A percentile compares a stretch with the other conserved stretches of the same genome.
Evolutionary conservation across 2,113 vertebrate species (phyloP).

Genomic region (Pelecanoides urinatrix): DNA sequence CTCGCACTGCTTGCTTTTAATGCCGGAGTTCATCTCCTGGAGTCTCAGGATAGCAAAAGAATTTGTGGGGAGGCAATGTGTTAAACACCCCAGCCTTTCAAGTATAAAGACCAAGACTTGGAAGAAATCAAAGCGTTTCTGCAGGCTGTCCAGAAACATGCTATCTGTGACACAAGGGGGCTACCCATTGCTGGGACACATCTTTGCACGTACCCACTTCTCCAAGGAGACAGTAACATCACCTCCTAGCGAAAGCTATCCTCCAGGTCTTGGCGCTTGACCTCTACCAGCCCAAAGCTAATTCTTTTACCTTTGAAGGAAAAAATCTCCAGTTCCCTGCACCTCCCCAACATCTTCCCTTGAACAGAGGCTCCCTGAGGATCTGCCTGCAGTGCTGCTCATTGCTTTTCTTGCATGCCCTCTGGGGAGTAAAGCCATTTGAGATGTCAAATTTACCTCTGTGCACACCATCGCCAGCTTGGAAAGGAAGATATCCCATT

Average conservation of each 20-base stretch:
- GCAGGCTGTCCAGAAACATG: neutral
- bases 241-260: neutral
- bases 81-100: neutral
- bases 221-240: neutral
- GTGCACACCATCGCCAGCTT: neutral
- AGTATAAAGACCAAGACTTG: neutral
- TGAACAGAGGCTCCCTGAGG: neutral
- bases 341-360: neutral
- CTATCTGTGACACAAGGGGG: neutral
- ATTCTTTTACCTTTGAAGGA: neutral
- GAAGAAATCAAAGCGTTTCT: neutral
- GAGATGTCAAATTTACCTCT: neutral
- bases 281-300: neutral
- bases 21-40: neutral
- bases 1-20: neutral
- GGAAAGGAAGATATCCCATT: neutral
- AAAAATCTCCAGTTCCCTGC: neutral
- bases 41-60: neutral
- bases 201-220: neutral
- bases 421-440: neutral
- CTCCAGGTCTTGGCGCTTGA: neutral
- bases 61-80: neutral
- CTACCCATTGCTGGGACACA: accelerated
- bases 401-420: neutral
- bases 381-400: neutral